Conservation (phyloP, 35 echinoderm and acorn worm species). For the Strongylocentrotus purpuratus region DNA sequence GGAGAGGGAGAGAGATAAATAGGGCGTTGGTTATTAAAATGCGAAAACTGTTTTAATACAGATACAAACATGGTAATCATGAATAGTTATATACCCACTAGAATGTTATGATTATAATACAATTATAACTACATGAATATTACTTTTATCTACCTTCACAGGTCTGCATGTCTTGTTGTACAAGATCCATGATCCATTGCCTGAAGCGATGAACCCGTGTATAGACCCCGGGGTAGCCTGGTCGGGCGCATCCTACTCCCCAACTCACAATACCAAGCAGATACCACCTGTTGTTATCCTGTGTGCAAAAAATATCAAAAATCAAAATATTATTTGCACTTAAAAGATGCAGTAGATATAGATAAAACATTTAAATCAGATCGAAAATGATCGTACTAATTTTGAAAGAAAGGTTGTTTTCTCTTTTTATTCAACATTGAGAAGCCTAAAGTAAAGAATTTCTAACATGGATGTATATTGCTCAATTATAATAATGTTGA, state of each 20-base stretch:
- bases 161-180: constrained; percentile 59
- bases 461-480: too few relatives aligned
- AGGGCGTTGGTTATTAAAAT: too few relatives aligned
- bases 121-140: too few relatives aligned
- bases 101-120: too few relatives aligned
- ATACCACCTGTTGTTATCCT: constrained; percentile 72
- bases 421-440: neutral
- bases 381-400: too few relatives aligned
- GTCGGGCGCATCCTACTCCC: constrained; percentile 81
- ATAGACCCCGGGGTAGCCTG: constrained; percentile 76
- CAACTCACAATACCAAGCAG: constrained; percentile 89
- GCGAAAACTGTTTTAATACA: too few relatives aligned
- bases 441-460: too few relatives aligned
- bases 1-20: too few relatives aligned
- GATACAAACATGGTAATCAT: too few relatives aligned
- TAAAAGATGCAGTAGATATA: neutral
- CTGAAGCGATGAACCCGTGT: constrained; percentile 75
- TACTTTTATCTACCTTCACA: constrained; percentile 60
- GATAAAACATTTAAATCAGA: neutral
- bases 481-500: too few relatives aligned
- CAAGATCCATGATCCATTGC: constrained; percentile 76
- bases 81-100: too few relatives aligned
- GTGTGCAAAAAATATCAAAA: neutral
- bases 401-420: too few relatives aligned
- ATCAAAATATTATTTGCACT: neutral